Percentiles rank a stretch among this genome's conserved stretches.
These are phyloP conservation scores for Toxostoma redivivum DNA, from an alignment of 2,113 vertebrate species.

Conservation along the genomic window DNA sequence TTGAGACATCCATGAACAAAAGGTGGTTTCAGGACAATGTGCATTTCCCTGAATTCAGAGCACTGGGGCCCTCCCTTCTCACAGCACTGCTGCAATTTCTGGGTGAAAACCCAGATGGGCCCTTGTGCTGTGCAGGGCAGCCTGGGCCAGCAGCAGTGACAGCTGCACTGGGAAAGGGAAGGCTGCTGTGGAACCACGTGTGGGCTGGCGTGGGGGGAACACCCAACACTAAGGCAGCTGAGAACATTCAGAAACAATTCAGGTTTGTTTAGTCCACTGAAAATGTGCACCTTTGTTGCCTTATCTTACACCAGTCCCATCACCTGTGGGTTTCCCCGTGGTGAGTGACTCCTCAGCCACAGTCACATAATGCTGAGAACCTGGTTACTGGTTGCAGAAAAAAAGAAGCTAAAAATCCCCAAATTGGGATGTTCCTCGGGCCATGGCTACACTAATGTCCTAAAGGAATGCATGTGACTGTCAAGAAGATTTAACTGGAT, in stretches of 20 bases:
- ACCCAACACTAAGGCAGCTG: background rate
- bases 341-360: background rate
- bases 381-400: background rate
- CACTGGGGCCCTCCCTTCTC: background rate
- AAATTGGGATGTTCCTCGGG: rapidly evolving
- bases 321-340: background rate
- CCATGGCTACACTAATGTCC: background rate
- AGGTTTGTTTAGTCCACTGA: background rate
- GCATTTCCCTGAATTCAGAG: background rate
- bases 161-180: background rate
- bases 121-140: background rate
- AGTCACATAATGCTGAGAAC: background rate
- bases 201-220: background rate
- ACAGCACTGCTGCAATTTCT: background rate
- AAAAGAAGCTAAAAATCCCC: background rate
- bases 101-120: background rate
- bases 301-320: background rate
- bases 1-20: background rate
- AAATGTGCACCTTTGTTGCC: background rate
- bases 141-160: background rate
- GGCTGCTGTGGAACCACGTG: background rate
- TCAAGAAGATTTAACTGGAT: background rate
- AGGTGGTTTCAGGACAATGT: background rate
- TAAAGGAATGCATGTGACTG: background rate
- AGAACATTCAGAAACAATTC: background rate